Percentiles rank a stretch among this genome's conserved stretches.
phyloP scores from a whole-genome alignment of 2,888 invertebrate genomes.

The Zhuqinia jingwanae region DNA sequence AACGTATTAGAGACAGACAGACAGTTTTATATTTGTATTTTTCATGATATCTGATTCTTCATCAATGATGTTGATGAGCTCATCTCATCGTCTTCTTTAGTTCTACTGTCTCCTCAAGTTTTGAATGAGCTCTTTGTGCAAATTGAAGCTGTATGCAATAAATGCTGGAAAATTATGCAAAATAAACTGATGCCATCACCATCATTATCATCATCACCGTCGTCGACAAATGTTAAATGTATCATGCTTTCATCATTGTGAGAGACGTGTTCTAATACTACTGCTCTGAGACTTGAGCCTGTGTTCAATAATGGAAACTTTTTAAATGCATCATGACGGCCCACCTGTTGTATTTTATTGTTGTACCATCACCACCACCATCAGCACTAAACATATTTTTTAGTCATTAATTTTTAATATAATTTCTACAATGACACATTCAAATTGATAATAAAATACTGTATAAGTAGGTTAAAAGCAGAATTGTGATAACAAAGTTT shows the following conservation, averaged over 20 bases:
- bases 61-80: neutral
- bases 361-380: too few relatives aligned
- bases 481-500: too few relatives aligned
- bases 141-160: neutral
- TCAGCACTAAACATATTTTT: too few relatives aligned
- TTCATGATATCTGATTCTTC: slow-evolving; percentile 7
- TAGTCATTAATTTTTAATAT: too few relatives aligned
- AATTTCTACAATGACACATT: too few relatives aligned
- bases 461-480: too few relatives aligned
- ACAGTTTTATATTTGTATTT: slow-evolving; percentile 13
- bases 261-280: too few relatives aligned
- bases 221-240: neutral
- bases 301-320: neutral
- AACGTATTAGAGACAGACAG: neutral
- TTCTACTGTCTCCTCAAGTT: neutral
- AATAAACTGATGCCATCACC: slow-evolving; percentile 9
- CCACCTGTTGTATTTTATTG: slow-evolving; percentile 30
- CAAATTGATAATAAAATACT: too few relatives aligned
- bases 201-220: neutral
- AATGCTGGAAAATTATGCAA: slow-evolving; percentile 5
- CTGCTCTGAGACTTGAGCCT: too few relatives aligned
- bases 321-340: neutral
- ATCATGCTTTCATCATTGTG: too few relatives aligned
- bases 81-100: neutral
- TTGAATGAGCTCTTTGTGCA: neutral